These are phyloP conservation scores for Pterophyllum scalare DNA, from an alignment of 2,113 vertebrate genomes.

Conservation along the genomic window DNA sequence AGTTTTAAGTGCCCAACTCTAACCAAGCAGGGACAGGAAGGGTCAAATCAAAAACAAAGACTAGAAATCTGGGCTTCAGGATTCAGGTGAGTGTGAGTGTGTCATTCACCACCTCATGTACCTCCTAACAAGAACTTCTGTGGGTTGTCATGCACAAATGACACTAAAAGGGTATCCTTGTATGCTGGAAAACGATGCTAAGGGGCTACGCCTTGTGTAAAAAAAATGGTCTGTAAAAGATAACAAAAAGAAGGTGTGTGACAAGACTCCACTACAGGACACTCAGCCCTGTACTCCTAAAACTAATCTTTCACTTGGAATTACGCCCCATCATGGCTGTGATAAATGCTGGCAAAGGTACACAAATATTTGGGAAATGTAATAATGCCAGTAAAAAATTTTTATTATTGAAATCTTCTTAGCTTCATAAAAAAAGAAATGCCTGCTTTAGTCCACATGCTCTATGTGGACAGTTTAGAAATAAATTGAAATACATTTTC, in stretches of 20 bases:
- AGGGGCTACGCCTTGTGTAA: fast-evolving
- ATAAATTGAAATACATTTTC: neutral
- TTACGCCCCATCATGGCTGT: neutral
- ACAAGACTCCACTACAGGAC: neutral
- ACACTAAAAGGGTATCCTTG: neutral
- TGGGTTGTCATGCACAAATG: neutral
- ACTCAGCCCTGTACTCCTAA: neutral
- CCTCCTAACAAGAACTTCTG: fast-evolving
- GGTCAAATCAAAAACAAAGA: neutral
- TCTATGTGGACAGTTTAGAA: neutral
- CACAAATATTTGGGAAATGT: neutral
- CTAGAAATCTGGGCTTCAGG: neutral
- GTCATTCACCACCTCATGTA: neutral
- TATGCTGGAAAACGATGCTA: neutral
- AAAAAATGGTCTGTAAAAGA: neutral
- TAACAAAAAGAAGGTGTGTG: neutral
- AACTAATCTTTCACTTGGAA: neutral
- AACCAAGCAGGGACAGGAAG: neutral
- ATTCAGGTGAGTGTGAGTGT: neutral
- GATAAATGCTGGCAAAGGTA: neutral
- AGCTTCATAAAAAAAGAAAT: neutral
- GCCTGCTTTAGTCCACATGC: neutral
- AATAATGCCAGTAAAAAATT: neutral
- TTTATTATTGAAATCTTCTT: neutral
- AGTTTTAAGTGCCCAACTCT: neutral